These are phyloP conservation scores for Bombyx mandarina DNA, from an alignment of 1,140 invertebrate genomes.

Conservation along the genomic window DNA sequence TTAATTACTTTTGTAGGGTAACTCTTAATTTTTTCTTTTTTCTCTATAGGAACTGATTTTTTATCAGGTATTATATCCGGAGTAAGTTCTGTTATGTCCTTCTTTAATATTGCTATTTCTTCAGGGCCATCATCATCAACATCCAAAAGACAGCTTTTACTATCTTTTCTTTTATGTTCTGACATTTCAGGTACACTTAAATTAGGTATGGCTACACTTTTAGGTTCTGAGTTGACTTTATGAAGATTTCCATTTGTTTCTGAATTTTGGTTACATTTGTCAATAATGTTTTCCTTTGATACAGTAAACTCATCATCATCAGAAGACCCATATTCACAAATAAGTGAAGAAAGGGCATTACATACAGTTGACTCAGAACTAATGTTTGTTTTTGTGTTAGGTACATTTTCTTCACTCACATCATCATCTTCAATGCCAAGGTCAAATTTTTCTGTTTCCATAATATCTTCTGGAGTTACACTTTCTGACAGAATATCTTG, in stretches of 20 bases:
- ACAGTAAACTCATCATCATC: conserved; percentile 49
- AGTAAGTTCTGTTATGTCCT: conserved; percentile 6
- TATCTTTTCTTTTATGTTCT: conserved; percentile 11
- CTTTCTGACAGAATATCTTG: conserved; percentile 21
- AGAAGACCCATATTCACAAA: conserved; percentile 69
- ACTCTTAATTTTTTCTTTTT: conserved; percentile 17
- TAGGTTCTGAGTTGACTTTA: background rate
- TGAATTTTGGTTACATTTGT: conserved; percentile 1
- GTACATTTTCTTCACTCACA: conserved; percentile 15
- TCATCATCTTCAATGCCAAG: conserved; percentile 46
- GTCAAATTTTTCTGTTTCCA: no score
- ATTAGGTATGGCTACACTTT: conserved; percentile 1
- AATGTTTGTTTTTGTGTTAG: conserved; percentile 7
- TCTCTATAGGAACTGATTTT: conserved; percentile 15
- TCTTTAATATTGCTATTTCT: conserved; percentile 52
- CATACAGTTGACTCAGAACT: conserved; percentile 44
- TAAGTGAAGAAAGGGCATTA: conserved; percentile 67
- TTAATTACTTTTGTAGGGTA: conserved; percentile 1
- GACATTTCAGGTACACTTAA: conserved; percentile 9
- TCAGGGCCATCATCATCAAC: conserved; percentile 63
- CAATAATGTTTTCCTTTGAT: conserved; percentile 1
- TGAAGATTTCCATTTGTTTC: background rate
- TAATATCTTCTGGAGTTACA: no score
- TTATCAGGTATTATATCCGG: background rate
- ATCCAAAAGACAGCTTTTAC: conserved; percentile 14